Percentiles rank a stretch among this genome's conserved stretches.
These are phyloP conservation scores for Bombus difficillimus DNA, from an alignment of 1,140 invertebrate species.

Conservation along the genomic window DNA sequence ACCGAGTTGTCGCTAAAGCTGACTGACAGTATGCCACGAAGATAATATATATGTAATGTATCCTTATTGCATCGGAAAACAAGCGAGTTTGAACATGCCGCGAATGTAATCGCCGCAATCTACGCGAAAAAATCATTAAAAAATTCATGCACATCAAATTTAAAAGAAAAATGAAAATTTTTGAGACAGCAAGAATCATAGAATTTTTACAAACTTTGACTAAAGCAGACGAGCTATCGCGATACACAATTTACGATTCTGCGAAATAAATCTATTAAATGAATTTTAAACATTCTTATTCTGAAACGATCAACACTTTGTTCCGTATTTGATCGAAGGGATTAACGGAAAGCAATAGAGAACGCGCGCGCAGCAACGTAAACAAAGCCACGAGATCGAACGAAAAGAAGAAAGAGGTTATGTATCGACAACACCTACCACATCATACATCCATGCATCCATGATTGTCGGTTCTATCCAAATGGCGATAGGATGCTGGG, in stretches of 20 bases:
- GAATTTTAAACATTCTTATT: neutral
- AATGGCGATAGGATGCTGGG: neutral
- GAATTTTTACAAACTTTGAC: too few relatives aligned
- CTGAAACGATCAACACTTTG: neutral
- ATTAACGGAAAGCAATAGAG: neutral
- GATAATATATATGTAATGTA: constrained; percentile 29
- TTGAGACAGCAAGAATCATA: neutral
- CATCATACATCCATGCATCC: constrained; percentile 81
- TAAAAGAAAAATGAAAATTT: neutral
- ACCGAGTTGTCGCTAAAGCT: constrained; percentile 41
- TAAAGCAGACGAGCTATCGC: too few relatives aligned
- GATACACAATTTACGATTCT: neutral
- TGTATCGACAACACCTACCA: constrained; percentile 71
- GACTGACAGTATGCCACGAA: constrained; percentile 13
- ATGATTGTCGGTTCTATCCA: constrained; percentile 62
- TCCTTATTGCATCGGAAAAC: constrained; percentile 16
- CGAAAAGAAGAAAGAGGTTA: constrained; percentile 33
- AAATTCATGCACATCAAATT: neutral
- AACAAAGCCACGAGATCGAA: constrained; percentile 69
- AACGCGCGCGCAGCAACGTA: constrained; percentile 56
- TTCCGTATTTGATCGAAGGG: neutral
- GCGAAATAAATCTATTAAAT: neutral
- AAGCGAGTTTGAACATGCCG: neutral
- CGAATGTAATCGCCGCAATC: neutral
- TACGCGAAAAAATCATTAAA: neutral